These are phyloP conservation scores for Phasia obesa DNA, from an alignment of 2,888 invertebrate genomes.

Conservation along the genomic window DNA sequence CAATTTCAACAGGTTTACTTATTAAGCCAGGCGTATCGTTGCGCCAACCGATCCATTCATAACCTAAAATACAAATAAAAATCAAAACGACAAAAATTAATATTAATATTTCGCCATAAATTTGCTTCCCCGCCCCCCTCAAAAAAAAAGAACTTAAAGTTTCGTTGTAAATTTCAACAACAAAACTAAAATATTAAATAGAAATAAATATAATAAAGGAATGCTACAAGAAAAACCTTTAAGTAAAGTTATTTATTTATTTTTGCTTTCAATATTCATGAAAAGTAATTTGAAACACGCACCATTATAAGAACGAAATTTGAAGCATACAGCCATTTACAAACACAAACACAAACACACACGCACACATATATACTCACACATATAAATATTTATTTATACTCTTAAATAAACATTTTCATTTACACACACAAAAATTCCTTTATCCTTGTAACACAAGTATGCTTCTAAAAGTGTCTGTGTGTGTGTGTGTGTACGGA, in stretches of 20 bases:
- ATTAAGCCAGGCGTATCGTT: constrained; percentile 86
- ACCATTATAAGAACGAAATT: constrained; percentile 41
- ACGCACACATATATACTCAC: constrained; percentile 4
- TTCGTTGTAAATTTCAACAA: constrained; percentile 19
- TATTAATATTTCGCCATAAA: constrained; percentile 23
- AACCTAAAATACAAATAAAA: constrained; percentile 83
- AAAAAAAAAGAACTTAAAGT: constrained; percentile 8
- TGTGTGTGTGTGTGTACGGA: not conserved
- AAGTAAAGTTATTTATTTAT: constrained; percentile 62
- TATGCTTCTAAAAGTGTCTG: not conserved
- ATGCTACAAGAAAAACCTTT: constrained; percentile 44
- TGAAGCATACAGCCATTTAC: not conserved
- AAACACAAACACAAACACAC: constrained; percentile 26
- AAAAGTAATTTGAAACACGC: constrained; percentile 69
- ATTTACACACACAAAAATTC: constrained; percentile 47
- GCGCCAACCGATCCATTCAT: constrained; percentile 93
- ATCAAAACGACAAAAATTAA: not conserved
- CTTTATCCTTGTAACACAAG: constrained; percentile 51
- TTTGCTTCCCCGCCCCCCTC: not conserved
- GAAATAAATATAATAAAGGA: constrained; percentile 21
- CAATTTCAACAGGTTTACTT: constrained; percentile 87
- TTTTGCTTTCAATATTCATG: constrained; percentile 51
- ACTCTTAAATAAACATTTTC: not conserved
- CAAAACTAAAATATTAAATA: constrained; percentile 18
- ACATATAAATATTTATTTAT: constrained; percentile 12